Base-by-base conservation (phyloP, 1,140 invertebrate species). In the Drosophila pseudoobscura region DNA sequence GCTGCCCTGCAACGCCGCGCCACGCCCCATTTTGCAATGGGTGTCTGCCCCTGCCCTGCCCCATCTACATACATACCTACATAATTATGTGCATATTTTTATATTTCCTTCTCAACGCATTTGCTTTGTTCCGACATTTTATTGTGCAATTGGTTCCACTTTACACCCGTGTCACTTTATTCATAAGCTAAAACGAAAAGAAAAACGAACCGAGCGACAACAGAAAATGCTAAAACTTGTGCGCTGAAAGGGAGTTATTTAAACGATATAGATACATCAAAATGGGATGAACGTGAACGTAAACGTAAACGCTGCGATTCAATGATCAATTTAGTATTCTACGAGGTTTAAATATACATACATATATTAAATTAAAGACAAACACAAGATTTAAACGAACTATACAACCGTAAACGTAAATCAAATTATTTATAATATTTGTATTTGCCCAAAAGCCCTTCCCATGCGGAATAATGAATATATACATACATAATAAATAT, bases 401-500 rank as follows among this genome's bases (percentile, higher is more conserved):
- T 46, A 70, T 56, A 31, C 57, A 85, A 60, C 44, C 66, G 62
- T 69, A 68, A 69, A 73, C 68, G 70, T 64, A 85, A 74, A 83
- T 83, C 80, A 84, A 83, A 83, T 84, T 84, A 84, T 84, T 83
- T 83, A 68, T 83, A 83, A 84, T 69, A 65, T 87, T 87, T 85
- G 80, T 85, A 85, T 87, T 87, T 83, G 75, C 75, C 60, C 35
- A 47, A 75, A 47, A 87, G 17, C 17, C 17, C 17, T 17, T 17
- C 63, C 75, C 65, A 69, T 80, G 75, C 82, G 78, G 62, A 60
- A 78, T 64, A 78, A 75, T 80, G 75, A 76, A 75, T 63, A 85
- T 63, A 85, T 61, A 61, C 24, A 75, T 75, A 78, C 73, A 85
- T 61, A 84, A 83, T 84, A 72, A 75, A 75, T 75, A 83, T 72